phyloP scores from a whole-genome alignment of 2,888 invertebrate genomes.

The Drosophila testacea region DNA sequence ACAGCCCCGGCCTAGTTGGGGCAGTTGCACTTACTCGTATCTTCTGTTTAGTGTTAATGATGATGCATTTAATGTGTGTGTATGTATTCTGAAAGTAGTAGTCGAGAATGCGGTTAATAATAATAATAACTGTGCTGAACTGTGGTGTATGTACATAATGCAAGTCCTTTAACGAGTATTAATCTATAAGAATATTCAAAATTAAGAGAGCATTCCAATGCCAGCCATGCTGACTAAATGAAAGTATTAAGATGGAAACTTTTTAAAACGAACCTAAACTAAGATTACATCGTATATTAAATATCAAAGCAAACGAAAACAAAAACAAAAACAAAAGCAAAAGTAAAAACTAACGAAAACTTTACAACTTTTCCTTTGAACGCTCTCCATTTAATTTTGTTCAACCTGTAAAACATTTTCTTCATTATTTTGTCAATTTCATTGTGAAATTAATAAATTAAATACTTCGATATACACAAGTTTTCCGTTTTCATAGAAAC shows the following conservation, averaged over 20 bases:
- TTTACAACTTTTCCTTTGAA: constrained; percentile 10
- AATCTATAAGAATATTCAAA: constrained; percentile 61
- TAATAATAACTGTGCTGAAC: constrained; percentile 31
- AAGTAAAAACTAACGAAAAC: constrained; percentile 28
- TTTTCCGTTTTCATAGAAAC: constrained; percentile 33
- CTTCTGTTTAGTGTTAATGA: constrained; percentile 62
- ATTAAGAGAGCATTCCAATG: constrained; percentile 33
- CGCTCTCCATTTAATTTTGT: constrained; percentile 3
- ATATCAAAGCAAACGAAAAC: constrained; percentile 25
- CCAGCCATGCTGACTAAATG: constrained; percentile 51
- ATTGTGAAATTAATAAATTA: constrained; percentile 37
- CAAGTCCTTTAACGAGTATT: constrained; percentile 75
- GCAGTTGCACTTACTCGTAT: constrained; percentile 54
- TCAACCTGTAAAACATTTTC: constrained; percentile 11
- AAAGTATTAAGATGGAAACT: constrained; percentile 64
- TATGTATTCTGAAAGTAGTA: constrained; percentile 39
- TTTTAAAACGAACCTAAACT: constrained; percentile 49
- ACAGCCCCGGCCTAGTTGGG: constrained; percentile 74
- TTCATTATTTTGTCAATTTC: constrained; percentile 11
- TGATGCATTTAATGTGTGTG: constrained; percentile 73
- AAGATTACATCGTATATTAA: constrained; percentile 36
- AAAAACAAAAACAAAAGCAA: constrained; percentile 11
- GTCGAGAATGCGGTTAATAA: constrained; percentile 9
- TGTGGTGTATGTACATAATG: constrained; percentile 75
- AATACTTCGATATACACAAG: constrained; percentile 36